Base-by-base conservation (phyloP, 2,113 vertebrate species). In the Lota lota region DNA sequence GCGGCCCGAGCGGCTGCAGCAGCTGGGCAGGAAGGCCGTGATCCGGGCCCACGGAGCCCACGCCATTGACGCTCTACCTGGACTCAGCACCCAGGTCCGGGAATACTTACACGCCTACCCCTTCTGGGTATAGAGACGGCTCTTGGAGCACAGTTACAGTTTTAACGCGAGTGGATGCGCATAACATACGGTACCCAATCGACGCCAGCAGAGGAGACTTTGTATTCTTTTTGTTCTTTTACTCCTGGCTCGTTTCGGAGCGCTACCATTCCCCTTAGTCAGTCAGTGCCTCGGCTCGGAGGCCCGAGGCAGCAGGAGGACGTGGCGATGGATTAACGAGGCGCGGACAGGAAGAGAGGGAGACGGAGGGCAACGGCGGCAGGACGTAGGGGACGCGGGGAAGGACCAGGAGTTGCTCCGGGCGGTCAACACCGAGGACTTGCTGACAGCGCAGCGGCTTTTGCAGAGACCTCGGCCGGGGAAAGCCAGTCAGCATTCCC, bases 331-430 rank as follows among this genome's bases (percentile, higher is more conserved):
- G 85, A 89, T 88, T 90, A 88, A 82, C 82, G 71, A 81, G 83
- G 19, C 3, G 3, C 10, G 40, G 40, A 47, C 40, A 16, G 58
- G 19, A 20, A 21, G n/a, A 60, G 58, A 4, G 21, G 58, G 58
- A 21, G 58, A 60, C 20, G 15, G 85, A 79, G 80, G 81, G 79
- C 80, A 74, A 79, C 58, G 40, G n/a, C 11, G 68, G 66, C 73
- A 50, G 87, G 81, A 86, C 79, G 73, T 77, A 85, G 70, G 80
- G 86, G 93, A 93, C 91, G 97, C 96, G 95, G 96, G 95, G 92
- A 98, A 97, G 89, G 96, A 98, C 93, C 96, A 97, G 90, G 96
- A 98, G 92, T 93, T 98, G 87, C 93, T 98, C 84, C 95, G 96
- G 93, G 96, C 96, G 83, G 96, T 95, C 79, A 98, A 98, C 91